phyloP scores from a whole-genome alignment of 1,140 invertebrate species.

The Battus philenor region DNA sequence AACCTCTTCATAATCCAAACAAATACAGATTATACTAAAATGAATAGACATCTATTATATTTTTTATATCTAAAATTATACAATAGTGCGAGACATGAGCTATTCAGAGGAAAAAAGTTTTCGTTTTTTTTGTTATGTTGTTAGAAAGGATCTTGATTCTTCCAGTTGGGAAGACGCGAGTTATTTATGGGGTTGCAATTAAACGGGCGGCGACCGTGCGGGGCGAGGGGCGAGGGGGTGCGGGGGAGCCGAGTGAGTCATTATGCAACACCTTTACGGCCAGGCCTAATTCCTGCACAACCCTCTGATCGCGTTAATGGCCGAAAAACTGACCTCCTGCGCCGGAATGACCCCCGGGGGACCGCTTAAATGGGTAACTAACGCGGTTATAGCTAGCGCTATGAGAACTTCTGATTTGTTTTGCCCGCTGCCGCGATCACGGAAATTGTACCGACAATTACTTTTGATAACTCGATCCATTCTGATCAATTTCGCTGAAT shows the following conservation, averaged over 20 bases:
- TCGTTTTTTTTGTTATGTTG: too few species aligned
- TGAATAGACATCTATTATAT: too few species aligned
- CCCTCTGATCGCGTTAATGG: conserved; percentile 63
- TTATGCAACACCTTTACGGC: conserved; percentile 59
- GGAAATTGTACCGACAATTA: not conserved
- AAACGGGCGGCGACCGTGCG: not conserved
- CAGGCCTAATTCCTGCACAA: conserved; percentile 47
- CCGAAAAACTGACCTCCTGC: conserved; percentile 68
- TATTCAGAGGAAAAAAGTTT: too few species aligned
- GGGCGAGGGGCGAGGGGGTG: too few species aligned
- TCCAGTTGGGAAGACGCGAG: too few species aligned
- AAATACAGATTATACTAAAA: conserved; percentile 12
- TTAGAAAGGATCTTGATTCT: too few species aligned
- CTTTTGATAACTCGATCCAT: too few species aligned
- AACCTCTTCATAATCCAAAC: conserved; percentile 11
- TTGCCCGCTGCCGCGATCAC: conserved; percentile 8
- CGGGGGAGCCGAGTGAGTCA: conserved; percentile 56
- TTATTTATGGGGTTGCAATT: not conserved
- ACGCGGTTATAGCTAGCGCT: conserved; percentile 25
- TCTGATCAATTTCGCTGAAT: too few species aligned
- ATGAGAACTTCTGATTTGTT: conserved; percentile 23
- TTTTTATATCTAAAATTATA: too few species aligned
- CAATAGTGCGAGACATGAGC: too few species aligned
- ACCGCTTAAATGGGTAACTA: conserved; percentile 52
- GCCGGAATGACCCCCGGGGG: conserved; percentile 50